Evolutionary conservation across 2,888 invertebrate species (phyloP), one percentile per base, ranked within the genome.

Genomic region (Drosophila putrida): DNA sequence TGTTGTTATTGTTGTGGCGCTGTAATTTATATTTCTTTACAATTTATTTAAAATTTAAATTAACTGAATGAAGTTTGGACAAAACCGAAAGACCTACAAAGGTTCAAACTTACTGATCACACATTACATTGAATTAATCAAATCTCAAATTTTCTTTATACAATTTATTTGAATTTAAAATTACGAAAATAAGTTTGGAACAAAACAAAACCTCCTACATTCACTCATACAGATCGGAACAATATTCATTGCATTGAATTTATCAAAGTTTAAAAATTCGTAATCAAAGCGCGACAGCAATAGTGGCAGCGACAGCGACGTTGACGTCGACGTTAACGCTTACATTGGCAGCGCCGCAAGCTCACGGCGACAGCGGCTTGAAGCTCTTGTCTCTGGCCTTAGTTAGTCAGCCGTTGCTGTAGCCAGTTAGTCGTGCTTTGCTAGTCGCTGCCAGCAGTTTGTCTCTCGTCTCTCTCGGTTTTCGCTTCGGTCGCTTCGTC

Each of bases 401-500:
- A 82, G 82, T 83, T 81, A 76, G 82, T 80, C 78, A 76, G 88
- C 87, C 73, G 72, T 71, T 64, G 70, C 87, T 78, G 80, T 73
- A 75, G 77, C 66, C 82, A 75, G 89, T 89, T 89, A 85, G 89
- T 85, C 75, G 80, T 85, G 82, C 78, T 82, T 80, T 80, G 89
- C 83, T 82, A 89, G 82, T 85, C 87, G 79, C 71, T 72, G 89
- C 61, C 67, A 58, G 68, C 81, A 88, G 84, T 84, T 75, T 81
- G 67, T 74, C 71, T 55, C 74, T 73, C 38, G 38, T 44, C 68
- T 68, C 64, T 68, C 44, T 44, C 55, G 54, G 65, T 36, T 33
- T 58, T 51, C 53, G 59, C 1, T 20, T 39, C 53, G 59, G 53
- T 41, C 59, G 33, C 39, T 33, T 4, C 54, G 53, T 15, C 20